Evolutionary conservation across 2,113 vertebrate genomes (phyloP), one percentile per base, ranked within the genome.

Genomic region (Oreochromis niloticus): DNA sequence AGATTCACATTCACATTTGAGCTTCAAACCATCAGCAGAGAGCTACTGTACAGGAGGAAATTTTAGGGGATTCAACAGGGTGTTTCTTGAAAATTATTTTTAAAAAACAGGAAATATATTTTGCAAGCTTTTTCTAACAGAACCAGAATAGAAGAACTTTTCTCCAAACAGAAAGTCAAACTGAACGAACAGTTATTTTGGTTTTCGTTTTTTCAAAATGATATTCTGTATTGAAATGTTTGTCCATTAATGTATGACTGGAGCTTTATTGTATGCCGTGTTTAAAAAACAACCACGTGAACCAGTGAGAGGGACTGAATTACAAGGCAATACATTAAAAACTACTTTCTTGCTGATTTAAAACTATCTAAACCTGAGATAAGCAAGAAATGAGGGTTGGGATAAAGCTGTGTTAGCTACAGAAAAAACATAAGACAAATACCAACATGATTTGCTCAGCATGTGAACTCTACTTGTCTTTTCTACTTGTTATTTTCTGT

Each of bases 201-300:
- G 56, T 80, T 87, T 88, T 78, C 1, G 4, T 1, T 78, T 52
- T 78, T 32, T 63, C 16, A 34, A 52, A 50, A 78, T 32, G 6
- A 78, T 30, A 50, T 48, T 48, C 41, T 75, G 24, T 79, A 83
- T 86, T 82, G 48, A 30, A 59, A 12, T 78, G 86, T 87, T 88
- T 93, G 71, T 63, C 56, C 56, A 9, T 13, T 39, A 52, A 46
- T 61, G 78, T 79, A 86, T 39, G 19, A 75, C 75, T n/a, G 5
- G 22, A 85, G 39, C 68, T 78, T 24, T 91, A 85, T 89, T 89
- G 22, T 63, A 86, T 81, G 88, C 36, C 48, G 41, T 91, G 86
- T 93, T 94, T 94, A 91, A 84, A 85, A 86, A 87, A 41, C 36
- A 86, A n/a, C 80, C 75, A 83, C 56, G 61, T 71, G 85, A 89